Base-by-base conservation (phyloP, 1,140 invertebrate genomes). In the Pseudomyrmex pallidus region DNA sequence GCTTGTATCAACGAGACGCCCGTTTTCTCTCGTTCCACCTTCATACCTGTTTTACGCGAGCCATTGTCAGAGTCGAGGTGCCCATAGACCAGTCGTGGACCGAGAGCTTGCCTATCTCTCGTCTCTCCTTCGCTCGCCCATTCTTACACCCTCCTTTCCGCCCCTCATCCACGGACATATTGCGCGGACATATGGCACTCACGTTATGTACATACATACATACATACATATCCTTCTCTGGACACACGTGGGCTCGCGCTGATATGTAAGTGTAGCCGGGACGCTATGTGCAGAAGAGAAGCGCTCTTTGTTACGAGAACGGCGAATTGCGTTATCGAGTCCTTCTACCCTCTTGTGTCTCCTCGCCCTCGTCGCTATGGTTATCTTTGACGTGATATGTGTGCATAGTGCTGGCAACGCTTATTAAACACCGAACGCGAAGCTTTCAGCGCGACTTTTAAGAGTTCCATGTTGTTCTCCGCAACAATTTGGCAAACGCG, bases 1-100 rank as follows among this genome's bases (percentile, higher is more conserved):
- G 84, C 86, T 77, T 85, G 83, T 90, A 91, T 93, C 91, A 91
- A 90, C 90, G 90, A 86, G 85, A 78, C 84, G 67, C 87, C 89
- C 89, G 85, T 80, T 76, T 72, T 74, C 82, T 74, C 82, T 78
- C 62, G 35, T 61, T 70, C 82, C 72, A 63, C 70, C 85, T 63
- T 89, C 86, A 78, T 87, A 86, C 86, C 85, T 87, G 85, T 89
- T 85, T 90, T 88, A 90, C 89, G 84, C 64, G 83, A 67, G 62
- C 84, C 77, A 86, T 90, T 90, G 83, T 90, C 74, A 84, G 68
- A 85, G 73, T 22, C n/a, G 72, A 52, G 20, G 52, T n/a, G 20
- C 50, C 13, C 56, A 52, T 73, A 72, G 57, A 73, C 17, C 20
- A 22, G n/a, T n/a, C 20, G 56, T 48, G 52, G 17, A 82, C 52